Evolutionary conservation across 1,140 invertebrate genomes (phyloP).

Genomic region (Eulimnadia texana): DNA sequence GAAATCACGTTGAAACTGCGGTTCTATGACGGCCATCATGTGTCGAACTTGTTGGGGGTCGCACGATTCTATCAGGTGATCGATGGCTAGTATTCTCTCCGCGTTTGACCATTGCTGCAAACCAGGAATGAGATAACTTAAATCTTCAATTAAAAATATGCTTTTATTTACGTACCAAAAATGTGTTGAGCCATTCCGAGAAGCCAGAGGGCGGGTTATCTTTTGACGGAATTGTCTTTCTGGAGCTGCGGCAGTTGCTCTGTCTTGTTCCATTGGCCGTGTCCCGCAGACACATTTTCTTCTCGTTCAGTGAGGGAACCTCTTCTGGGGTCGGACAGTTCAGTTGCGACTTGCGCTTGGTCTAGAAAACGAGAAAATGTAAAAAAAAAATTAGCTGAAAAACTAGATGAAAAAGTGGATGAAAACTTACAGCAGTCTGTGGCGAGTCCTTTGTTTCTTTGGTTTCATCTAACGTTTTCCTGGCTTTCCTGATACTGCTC

Average conservation of each 20-base stretch:
- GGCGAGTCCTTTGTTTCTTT: neutral
- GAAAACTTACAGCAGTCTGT: neutral
- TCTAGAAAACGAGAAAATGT: neutral
- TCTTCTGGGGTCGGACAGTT: neutral
- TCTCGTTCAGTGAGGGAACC: conserved; percentile 1
- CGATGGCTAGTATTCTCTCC: conserved; percentile 74
- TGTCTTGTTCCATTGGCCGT: neutral
- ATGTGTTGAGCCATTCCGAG: conserved; percentile 56
- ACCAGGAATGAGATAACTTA: conserved; percentile 26
- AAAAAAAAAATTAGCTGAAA: neutral
- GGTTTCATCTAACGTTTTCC: neutral
- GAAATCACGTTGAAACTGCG: conserved; percentile 94
- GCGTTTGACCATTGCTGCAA: conserved; percentile 73
- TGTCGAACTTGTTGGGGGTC: conserved; percentile 83
- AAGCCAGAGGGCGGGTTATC: conserved; percentile 65
- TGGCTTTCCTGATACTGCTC: too few species aligned
- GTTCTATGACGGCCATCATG: conserved; percentile 95
- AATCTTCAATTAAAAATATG: conserved; percentile 26
- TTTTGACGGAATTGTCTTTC: conserved; percentile 47
- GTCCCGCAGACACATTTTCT: conserved; percentile 11
- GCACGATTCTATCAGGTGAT: conserved; percentile 74
- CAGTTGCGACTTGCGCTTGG: conserved; percentile 12
- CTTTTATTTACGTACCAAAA: too few species aligned
- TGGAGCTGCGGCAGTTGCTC: neutral
- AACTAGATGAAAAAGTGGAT: neutral